Percentiles rank a stretch among this genome's conserved stretches.
These are phyloP conservation scores for Horisme vitalbata DNA, from an alignment of 2,888 invertebrate species.

Conservation along the genomic window DNA sequence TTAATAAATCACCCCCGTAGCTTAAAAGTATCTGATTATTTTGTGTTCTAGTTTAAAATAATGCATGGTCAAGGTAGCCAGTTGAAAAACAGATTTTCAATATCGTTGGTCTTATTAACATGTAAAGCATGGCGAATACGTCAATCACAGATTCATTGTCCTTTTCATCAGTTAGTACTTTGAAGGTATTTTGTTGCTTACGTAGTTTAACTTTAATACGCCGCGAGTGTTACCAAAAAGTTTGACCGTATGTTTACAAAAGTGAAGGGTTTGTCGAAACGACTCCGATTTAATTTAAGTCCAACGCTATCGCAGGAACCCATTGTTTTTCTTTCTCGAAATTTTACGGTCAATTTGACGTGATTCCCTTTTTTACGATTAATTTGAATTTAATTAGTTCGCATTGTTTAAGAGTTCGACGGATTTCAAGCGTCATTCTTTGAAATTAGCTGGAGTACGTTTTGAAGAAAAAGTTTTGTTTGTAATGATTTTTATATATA, in stretches of 20 bases:
- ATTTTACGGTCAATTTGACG: conserved; percentile 82
- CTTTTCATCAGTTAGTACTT: too few species aligned
- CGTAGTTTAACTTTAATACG: not conserved
- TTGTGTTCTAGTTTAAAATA: too few species aligned
- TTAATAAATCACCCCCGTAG: too few species aligned
- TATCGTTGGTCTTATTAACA: too few species aligned
- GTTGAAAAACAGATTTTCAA: too few species aligned
- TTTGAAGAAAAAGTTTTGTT: conserved; percentile 15
- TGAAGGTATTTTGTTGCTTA: not conserved
- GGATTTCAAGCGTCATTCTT: conserved; percentile 30
- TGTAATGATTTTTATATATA: too few species aligned
- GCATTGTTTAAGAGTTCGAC: conserved; percentile 50
- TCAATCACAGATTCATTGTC: too few species aligned
- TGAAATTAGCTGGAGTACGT: conserved; percentile 22
- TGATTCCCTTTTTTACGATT: conserved; percentile 75
- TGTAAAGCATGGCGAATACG: too few species aligned
- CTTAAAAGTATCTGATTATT: too few species aligned
- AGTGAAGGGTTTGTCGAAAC: conserved; percentile 77
- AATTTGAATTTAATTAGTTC: conserved; percentile 80
- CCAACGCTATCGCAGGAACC: conserved; percentile 74
- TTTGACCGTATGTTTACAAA: conserved; percentile 46
- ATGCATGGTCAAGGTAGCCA: too few species aligned
- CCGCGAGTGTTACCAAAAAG: not conserved
- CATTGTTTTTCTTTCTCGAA: conserved; percentile 81
- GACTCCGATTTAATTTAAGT: conserved; percentile 80